Percentiles rank a stretch among this genome's conserved stretches.
phyloP scores from a whole-genome alignment of 2,113 vertebrate genomes.

The Mesembrinibis cayennensis region DNA sequence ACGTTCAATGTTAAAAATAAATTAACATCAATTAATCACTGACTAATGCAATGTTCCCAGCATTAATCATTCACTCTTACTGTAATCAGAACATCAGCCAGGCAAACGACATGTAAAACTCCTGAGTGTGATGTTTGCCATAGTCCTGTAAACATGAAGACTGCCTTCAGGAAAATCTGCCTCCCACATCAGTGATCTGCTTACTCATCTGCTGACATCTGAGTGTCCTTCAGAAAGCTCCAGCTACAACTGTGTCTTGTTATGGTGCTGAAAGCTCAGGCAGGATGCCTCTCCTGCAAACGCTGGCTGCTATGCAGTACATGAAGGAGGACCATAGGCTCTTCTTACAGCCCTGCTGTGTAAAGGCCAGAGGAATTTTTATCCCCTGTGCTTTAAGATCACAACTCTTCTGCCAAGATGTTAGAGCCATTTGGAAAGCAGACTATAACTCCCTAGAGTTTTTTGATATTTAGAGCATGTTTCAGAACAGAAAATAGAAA shows the following conservation, averaged over 20 bases:
- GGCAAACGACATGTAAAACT: rapidly evolving
- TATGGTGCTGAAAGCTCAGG: not conserved
- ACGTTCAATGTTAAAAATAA: not conserved
- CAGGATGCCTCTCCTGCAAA: not conserved
- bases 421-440: not conserved
- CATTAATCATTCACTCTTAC: not conserved
- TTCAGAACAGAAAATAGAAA: not conserved
- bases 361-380: not conserved
- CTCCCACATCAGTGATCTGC: rapidly evolving
- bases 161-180: not conserved
- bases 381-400: not conserved
- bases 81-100: not conserved
- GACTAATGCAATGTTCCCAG: not conserved
- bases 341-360: not conserved
- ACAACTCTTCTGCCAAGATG: not conserved
- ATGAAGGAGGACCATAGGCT: not conserved
- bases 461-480: not conserved
- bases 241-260: rapidly evolving
- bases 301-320: rapidly evolving
- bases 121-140: not conserved
- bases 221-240: rapidly evolving
- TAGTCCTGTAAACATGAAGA: rapidly evolving
- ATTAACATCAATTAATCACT: conserved; percentile 43
- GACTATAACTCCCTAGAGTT: not conserved
- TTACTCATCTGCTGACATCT: not conserved